Percentiles rank a stretch among this genome's conserved stretches.
Evolutionary conservation across 1,140 invertebrate species (phyloP).

Genomic region (Drosophila sucinea): DNA sequence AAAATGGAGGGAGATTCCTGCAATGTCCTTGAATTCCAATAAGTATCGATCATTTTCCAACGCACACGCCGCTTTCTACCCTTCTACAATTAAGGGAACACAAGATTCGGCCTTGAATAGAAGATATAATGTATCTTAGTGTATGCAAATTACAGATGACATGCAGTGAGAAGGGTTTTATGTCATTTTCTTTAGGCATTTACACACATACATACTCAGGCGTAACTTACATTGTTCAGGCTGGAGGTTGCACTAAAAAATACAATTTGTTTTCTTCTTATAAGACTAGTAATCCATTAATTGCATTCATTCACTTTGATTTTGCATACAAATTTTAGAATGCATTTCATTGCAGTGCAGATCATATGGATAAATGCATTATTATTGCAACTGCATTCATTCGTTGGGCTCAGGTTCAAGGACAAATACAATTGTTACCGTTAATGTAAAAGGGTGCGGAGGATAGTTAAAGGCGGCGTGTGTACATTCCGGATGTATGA

Average conservation of each 20-base stretch:
- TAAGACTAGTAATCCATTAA: background rate
- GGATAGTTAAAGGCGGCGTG: constrained; percentile 34
- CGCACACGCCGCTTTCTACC: constrained; percentile 44
- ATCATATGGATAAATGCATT: constrained; percentile 9
- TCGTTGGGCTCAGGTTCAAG: constrained; percentile 42
- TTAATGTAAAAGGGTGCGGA: constrained; percentile 54
- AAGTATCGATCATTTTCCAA: constrained; percentile 32
- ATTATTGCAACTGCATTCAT: constrained; percentile 26
- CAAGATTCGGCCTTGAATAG: constrained; percentile 49
- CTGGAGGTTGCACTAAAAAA: background rate
- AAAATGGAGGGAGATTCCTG: constrained; percentile 14
- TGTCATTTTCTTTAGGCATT: background rate
- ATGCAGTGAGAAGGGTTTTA: constrained; percentile 7
- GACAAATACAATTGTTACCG: constrained; percentile 45
- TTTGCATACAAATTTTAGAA: constrained; percentile 33
- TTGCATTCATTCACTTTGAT: background rate
- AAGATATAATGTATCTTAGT: background rate
- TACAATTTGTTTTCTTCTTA: background rate
- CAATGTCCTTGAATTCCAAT: constrained; percentile 57
- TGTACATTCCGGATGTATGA: constrained; percentile 10
- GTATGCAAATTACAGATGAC: constrained; percentile 26
- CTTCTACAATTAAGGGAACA: constrained; percentile 31
- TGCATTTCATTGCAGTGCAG: background rate
- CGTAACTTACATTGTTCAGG: background rate
- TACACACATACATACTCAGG: background rate